Conservation (phyloP, 2,888 invertebrate genomes). For the Orchestes rusci region DNA sequence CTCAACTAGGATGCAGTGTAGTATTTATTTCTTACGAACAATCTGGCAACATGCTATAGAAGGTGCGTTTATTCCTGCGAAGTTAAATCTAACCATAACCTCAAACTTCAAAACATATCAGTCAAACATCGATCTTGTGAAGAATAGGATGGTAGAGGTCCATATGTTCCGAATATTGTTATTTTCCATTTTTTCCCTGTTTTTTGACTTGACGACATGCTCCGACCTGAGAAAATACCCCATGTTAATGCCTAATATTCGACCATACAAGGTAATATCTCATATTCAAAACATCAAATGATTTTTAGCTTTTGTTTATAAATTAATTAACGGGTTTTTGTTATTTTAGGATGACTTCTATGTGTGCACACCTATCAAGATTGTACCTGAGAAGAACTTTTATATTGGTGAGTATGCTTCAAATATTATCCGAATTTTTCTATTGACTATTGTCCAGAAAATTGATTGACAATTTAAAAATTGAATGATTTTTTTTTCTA, state of each 20-base stretch:
- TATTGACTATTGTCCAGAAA: no score
- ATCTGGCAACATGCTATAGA: no score
- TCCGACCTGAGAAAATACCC: constrained; percentile 52
- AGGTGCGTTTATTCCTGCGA: no score
- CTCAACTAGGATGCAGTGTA: no score
- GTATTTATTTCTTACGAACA: no score
- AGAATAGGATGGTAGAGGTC: constrained; percentile 35
- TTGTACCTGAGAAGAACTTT: constrained; percentile 66
- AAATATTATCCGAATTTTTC: neutral
- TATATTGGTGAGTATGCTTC: constrained; percentile 64
- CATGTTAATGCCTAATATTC: constrained; percentile 76
- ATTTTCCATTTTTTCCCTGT: constrained; percentile 30
- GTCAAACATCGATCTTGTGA: no score
- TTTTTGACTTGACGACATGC: constrained; percentile 33
- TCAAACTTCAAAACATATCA: no score
- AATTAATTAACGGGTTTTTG: neutral
- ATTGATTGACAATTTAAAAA: no score
- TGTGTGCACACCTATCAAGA: constrained; percentile 82
- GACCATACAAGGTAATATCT: constrained; percentile 59
- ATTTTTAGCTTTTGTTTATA: no score
- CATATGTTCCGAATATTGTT: constrained; percentile 38
- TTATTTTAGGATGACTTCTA: constrained; percentile 78
- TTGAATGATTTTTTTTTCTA: no score
- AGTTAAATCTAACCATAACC: no score
- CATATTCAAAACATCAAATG: no score